Percentiles rank a stretch among this genome's conserved stretches.
Evolutionary conservation across 2,113 vertebrate species (phyloP).

Genomic region (Mohoua ochrocephala): DNA sequence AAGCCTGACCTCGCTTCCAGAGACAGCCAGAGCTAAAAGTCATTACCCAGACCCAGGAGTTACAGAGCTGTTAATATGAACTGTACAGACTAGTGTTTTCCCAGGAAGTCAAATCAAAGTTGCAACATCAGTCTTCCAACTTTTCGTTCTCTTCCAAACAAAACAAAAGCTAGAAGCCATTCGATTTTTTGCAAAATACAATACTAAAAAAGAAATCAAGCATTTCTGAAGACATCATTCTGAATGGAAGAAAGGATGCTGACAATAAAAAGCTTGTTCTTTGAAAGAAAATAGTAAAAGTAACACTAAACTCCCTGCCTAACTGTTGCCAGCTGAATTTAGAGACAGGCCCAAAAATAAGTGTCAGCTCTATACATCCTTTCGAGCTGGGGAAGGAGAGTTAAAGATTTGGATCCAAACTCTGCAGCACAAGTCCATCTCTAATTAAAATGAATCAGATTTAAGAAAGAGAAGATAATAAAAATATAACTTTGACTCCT

Average conservation of each 20-base stretch:
- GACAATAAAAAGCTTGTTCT: neutral
- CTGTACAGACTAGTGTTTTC: neutral
- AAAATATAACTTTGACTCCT: neutral
- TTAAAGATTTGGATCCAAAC: neutral
- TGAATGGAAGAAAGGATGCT: neutral
- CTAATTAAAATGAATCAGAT: constrained; percentile 11
- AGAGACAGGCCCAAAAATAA: neutral
- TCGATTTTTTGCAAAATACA: neutral
- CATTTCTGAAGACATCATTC: neutral
- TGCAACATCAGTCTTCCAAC: neutral
- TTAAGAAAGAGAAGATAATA: neutral
- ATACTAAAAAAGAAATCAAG: neutral
- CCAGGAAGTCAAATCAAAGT: neutral
- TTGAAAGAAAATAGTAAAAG: neutral
- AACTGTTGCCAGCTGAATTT: neutral
- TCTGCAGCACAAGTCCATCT: neutral
- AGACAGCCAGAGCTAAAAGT: neutral
- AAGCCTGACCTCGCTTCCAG: neutral
- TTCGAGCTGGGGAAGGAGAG: neutral
- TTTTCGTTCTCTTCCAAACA: neutral
- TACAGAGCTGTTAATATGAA: neutral
- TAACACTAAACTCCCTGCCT: neutral
- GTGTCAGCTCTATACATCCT: neutral
- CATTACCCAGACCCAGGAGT: neutral
- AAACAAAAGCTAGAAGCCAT: neutral